Conservation (phyloP, 2,113 vertebrate species). For the Irena cyanogastra region DNA sequence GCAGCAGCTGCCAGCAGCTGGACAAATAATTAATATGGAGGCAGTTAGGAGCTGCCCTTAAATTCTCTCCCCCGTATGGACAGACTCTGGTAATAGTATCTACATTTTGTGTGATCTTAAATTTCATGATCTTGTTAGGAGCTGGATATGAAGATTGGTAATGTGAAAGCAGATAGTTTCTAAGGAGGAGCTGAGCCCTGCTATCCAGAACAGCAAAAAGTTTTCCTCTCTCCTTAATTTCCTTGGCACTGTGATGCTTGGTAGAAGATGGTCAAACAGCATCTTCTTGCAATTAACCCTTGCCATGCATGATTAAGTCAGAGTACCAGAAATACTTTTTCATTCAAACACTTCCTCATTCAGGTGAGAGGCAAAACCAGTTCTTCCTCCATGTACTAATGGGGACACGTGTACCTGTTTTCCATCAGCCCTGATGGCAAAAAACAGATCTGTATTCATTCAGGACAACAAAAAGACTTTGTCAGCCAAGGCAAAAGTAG, state of each 20-base stretch:
- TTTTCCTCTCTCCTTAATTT: neutral
- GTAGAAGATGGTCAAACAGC: neutral
- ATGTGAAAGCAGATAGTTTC: neutral
- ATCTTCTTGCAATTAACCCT: neutral
- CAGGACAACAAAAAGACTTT: neutral
- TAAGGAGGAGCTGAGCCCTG: neutral
- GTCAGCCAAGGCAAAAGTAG: neutral
- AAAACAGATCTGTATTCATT: neutral
- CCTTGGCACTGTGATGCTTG: neutral
- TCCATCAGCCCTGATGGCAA: neutral
- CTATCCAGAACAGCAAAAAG: neutral
- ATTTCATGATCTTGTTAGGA: neutral
- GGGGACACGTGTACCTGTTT: neutral
- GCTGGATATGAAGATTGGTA: neutral
- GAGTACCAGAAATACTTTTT: neutral
- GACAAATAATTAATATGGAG: neutral
- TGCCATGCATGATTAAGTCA: neutral
- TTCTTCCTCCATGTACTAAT: neutral
- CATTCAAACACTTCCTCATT: neutral
- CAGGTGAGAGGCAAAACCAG: neutral
- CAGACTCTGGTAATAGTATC: neutral
- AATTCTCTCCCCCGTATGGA: neutral
- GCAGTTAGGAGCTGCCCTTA: neutral
- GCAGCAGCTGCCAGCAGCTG: neutral
- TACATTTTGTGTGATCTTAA: neutral